Conservation (phyloP, 1,140 invertebrate species). For the Glossosoma conforme region DNA sequence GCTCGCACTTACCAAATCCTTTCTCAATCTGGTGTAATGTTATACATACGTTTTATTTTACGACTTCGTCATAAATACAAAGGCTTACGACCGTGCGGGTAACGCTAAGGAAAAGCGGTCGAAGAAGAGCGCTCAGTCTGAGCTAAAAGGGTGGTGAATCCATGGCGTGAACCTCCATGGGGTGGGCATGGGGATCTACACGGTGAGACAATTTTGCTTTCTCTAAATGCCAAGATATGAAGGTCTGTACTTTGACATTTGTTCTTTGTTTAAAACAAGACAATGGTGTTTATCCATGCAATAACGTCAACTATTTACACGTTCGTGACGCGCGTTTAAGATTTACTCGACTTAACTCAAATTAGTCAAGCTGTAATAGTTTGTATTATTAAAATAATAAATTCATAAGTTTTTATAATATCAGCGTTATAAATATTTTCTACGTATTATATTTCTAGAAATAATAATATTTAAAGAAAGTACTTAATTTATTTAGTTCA, state of each 20-base stretch:
- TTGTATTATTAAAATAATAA: too few species aligned
- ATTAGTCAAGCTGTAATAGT: too few species aligned
- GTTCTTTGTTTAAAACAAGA: background rate
- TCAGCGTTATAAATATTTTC: too few species aligned
- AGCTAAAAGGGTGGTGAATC: slow-evolving; percentile 1
- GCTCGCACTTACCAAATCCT: background rate
- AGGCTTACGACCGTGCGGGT: slow-evolving; percentile 24
- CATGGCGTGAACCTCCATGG: background rate
- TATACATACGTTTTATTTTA: slow-evolving; percentile 30
- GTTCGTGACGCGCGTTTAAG: too few species aligned
- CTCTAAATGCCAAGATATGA: too few species aligned
- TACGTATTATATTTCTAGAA: too few species aligned
- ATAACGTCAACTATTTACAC: too few species aligned
- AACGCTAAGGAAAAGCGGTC: slow-evolving; percentile 27
- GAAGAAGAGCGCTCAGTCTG: slow-evolving; percentile 3
- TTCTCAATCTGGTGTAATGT: slow-evolving; percentile 2
- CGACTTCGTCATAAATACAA: slow-evolving; percentile 30
- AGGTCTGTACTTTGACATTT: background rate
- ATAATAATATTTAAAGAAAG: too few species aligned
- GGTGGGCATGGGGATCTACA: background rate
- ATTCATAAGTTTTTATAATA: too few species aligned
- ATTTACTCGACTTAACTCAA: too few species aligned
- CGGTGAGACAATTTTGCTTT: background rate
- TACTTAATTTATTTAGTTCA: too few species aligned
- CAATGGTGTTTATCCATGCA: too few species aligned